Base-by-base conservation (phyloP, 2,888 invertebrate species). In the Macrophya annulata region DNA sequence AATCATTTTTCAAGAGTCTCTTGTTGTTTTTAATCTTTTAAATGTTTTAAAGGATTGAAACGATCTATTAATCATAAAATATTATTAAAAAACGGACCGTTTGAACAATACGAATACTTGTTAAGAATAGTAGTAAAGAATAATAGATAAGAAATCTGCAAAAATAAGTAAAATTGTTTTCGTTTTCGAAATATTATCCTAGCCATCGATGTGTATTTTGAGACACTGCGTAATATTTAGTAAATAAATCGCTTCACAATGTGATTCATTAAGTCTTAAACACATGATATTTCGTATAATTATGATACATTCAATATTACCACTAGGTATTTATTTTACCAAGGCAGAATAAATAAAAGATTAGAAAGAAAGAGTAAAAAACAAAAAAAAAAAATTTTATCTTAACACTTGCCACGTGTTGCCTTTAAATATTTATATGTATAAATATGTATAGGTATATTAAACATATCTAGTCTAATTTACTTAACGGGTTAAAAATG, bases 391-490 rank as follows among this genome's bases (percentile, higher is more conserved):
- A 31, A 31, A 31, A n/a, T n/a, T n/a, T 31, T 15, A 37, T 68
- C 31, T 31, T 37, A 68, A 51, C 17, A 51, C 43, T 77, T 55
- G 51, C 31, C 43, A 55, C 77, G 4, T 77, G 43, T 51, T 51
- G 51, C 51, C 55, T 77, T 77, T 31, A 55, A 55, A 48, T 55
- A 37, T 37, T 48, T 17, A 74, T 40, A 21, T 17, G 43, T 40
- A 21, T 12, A 4, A 37, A 68, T 68, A 68, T 62, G 62, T 62
- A 71, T 71, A 21, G 21, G 17, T 43, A 48, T 48, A 25, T 77
- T 74, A n/a, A 74, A 74, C 72, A 43, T 77, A 55, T 77, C 77
- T 77, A 77, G 77, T 77, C 77, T 55, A 25, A 55, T 77, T 51
- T 77, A 77, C 48, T 77, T 55, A 77, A 77, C n/a, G 51, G 51